Evolutionary conservation across 2,113 vertebrate genomes (phyloP), one percentile per base, ranked within the genome.

Genomic region (Capricornis sumatraensis): DNA sequence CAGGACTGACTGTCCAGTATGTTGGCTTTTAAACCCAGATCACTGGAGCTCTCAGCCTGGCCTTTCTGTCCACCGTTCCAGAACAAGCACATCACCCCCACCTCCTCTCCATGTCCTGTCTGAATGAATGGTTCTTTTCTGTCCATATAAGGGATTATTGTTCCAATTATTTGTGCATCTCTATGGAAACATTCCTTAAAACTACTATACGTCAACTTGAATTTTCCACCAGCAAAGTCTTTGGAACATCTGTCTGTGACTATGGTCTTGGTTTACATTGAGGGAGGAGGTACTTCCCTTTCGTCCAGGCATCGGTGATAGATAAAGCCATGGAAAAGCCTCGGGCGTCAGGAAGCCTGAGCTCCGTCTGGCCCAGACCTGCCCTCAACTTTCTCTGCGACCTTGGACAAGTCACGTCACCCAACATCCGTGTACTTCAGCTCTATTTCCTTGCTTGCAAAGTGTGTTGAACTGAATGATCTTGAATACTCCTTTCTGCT

Each of bases 121-220:
- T 5, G 12, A 53, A 64, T 96, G 94, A 97, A 93, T 89, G 86
- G 86, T 4, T 91, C 88, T 92, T 91, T 97, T 95, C 92, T 95
- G 87, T 74, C 82, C 7, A 6, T 40, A 96, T 60, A 97, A 95
- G 89, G 74, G 36, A 16, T 58, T 62, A 78, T 62, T 97, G 91
- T 97, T 64, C 91, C 74, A 96, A 58, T 91, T 85, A 58, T 94
- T 89, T 94, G 85, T 93, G 71, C 30, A n/a, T 97, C 96, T 96
- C 97, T 86, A 94, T 97, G 97, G 97, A 94, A 97, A 96, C 95
- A 53, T 64, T 83, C 45, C 93, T 89, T 93, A n/a, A 76, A 94
- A 84, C 91, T 86, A 55, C 96, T 78, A 27, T 33, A 58, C 60
- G 67, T 93, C 17, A 33, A 76, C 96, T 97, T 40, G 76, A 92